These are phyloP conservation scores for Bostrychus sinensis DNA, from an alignment of 2,113 vertebrate species.

Conservation along the genomic window DNA sequence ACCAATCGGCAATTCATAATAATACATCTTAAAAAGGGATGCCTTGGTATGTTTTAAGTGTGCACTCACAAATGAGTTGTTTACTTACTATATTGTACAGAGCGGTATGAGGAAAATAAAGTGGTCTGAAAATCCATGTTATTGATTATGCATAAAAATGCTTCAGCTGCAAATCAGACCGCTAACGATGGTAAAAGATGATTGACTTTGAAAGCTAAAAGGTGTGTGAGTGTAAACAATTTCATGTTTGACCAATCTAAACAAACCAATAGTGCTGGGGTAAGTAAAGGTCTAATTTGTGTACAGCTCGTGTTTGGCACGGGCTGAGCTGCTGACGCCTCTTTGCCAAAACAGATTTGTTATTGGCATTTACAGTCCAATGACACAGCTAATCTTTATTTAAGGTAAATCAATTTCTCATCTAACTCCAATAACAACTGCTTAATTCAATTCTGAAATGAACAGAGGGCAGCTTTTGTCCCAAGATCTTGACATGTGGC, in stretches of 20 bases:
- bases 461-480: constrained; percentile 1
- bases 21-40: neutral
- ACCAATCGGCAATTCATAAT: neutral
- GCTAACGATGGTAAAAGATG: constrained; percentile 9
- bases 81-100: constrained; percentile 4
- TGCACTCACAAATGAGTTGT: constrained; percentile 6
- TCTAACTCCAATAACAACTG: constrained; percentile 15
- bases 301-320: constrained; percentile 3
- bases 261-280: constrained; percentile 14
- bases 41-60: neutral
- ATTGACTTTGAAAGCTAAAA: constrained; percentile 28
- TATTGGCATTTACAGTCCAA: constrained; percentile 18
- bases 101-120: constrained; percentile 8
- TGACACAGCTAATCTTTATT: constrained; percentile 30
- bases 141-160: constrained; percentile 39
- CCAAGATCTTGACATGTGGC: neutral
- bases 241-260: constrained; percentile 20
- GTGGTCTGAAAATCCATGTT: constrained; percentile 36
- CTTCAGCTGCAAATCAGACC: constrained; percentile 21
- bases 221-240: constrained; percentile 33
- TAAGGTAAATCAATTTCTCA: constrained; percentile 32
- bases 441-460: neutral
- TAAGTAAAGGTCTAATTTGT: constrained; percentile 37
- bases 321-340: constrained; percentile 11
- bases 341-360: constrained; percentile 32